Percentiles rank a stretch among this genome's conserved stretches.
Evolutionary conservation across 2,797 vertebrate species (phyloP).

Genomic region (Characodon lateralis): DNA sequence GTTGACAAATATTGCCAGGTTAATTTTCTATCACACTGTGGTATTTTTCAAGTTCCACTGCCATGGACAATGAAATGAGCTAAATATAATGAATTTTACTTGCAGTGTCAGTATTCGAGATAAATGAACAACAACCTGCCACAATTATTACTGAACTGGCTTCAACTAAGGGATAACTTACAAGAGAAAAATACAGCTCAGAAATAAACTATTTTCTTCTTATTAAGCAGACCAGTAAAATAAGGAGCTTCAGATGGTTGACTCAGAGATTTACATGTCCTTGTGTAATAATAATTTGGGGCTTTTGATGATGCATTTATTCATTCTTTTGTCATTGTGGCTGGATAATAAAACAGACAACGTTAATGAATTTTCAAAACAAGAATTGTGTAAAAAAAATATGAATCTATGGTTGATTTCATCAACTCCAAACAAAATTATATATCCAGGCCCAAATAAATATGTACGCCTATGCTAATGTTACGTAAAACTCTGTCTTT

Average conservation of each 20-base stretch:
- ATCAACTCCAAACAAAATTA: neutral
- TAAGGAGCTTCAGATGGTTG: constrained; percentile 8
- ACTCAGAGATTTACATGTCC: neutral
- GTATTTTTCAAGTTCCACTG: constrained; percentile 50
- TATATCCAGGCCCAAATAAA: neutral
- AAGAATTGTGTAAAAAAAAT: neutral
- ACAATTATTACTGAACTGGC: constrained; percentile 19
- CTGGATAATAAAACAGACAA: neutral
- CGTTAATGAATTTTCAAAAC: neutral
- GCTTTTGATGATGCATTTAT: neutral
- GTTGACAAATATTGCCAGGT: constrained; percentile 46
- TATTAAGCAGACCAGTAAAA: constrained; percentile 38
- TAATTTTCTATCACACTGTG: constrained; percentile 56
- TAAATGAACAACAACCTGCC: constrained; percentile 34
- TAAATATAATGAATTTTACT: constrained; percentile 51
- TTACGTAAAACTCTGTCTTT: neutral
- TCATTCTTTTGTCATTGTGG: neutral
- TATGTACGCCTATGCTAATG: neutral
- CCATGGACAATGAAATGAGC: constrained; percentile 37
- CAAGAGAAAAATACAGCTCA: constrained; percentile 25
- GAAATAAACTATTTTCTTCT: constrained; percentile 10
- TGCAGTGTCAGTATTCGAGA: constrained; percentile 22
- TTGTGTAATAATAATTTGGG: neutral
- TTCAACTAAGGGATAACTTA: constrained; percentile 29
- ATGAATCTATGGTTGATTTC: neutral